A percentile compares a stretch with the other conserved stretches of the same genome.
Conservation (phyloP, 2,797 vertebrate genomes). For the Oryzias dopingdopingensis region DNA sequence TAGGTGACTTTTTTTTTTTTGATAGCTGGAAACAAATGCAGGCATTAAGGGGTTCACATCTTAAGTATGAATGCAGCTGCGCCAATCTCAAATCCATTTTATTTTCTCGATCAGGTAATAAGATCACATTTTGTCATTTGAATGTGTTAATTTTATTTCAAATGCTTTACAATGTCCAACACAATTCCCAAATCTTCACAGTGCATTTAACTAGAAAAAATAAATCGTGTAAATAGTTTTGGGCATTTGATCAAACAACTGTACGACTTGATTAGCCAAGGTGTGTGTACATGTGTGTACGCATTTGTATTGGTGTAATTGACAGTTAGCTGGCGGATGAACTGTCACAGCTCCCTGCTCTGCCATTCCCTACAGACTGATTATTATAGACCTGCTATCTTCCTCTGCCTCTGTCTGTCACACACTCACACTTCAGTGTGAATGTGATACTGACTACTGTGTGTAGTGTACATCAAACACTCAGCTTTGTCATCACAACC, state of each 20-base stretch:
- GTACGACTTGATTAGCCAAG: slow-evolving; percentile 50
- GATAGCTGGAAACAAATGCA: too few relatives aligned
- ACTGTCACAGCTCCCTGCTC: slow-evolving; percentile 66
- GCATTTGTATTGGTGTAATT: slow-evolving; percentile 37
- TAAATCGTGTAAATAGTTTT: slow-evolving; percentile 32
- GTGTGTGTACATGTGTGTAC: slow-evolving; percentile 12
- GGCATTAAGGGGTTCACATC: too few relatives aligned
- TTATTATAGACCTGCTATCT: slow-evolving; percentile 69
- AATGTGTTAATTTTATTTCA: slow-evolving; percentile 30
- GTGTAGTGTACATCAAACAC: slow-evolving; percentile 64
- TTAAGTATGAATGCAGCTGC: background rate
- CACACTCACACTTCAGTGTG: slow-evolving; percentile 24
- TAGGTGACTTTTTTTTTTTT: too few relatives aligned
- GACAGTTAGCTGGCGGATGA: slow-evolving; percentile 64
- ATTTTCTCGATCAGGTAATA: too few relatives aligned
- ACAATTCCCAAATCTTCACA: slow-evolving; percentile 17
- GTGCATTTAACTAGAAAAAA: slow-evolving; percentile 3
- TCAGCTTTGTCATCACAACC: slow-evolving; percentile 62
- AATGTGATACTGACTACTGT: slow-evolving; percentile 52
- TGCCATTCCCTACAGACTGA: slow-evolving; percentile 62
- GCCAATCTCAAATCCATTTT: slow-evolving; percentile 18
- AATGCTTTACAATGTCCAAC: slow-evolving; percentile 11
- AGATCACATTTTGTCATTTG: slow-evolving; percentile 14
- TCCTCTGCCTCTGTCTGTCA: slow-evolving; percentile 13
- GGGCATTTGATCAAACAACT: slow-evolving; percentile 46